phyloP scores from a whole-genome alignment of 2,888 invertebrate species.

The Mactromeris polynyma region DNA sequence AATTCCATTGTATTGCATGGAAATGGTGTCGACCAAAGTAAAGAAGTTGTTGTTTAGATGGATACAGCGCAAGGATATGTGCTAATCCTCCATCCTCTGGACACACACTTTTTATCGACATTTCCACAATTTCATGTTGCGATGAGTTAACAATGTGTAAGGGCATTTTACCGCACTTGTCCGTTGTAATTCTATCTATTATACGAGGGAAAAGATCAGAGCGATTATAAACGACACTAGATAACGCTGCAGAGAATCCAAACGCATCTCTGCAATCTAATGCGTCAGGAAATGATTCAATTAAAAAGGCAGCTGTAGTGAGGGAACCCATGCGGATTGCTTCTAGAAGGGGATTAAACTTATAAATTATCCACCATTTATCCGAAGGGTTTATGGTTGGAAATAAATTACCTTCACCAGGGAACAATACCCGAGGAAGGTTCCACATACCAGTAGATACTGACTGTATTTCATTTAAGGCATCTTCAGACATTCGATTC shows the following conservation, averaged over 20 bases:
- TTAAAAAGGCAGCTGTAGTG: background rate
- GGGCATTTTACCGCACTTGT: conserved; percentile 14
- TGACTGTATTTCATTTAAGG: background rate
- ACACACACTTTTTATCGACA: background rate
- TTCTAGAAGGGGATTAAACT: background rate
- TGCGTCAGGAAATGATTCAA: background rate
- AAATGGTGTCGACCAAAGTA: background rate
- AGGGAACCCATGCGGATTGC: conserved; percentile 19
- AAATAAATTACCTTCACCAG: background rate
- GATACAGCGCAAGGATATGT: conserved; percentile 14
- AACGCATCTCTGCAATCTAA: conserved; percentile 17
- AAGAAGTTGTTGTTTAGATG: background rate
- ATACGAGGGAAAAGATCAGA: conserved; percentile 17
- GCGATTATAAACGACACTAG: background rate
- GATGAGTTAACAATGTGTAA: background rate
- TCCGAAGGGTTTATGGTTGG: background rate
- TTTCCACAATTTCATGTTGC: background rate
- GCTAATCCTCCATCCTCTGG: conserved; percentile 1
- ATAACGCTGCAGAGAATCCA: conserved; percentile 18
- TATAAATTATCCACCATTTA: conserved; percentile 25
- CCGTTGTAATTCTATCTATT: background rate
- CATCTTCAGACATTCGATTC: background rate
- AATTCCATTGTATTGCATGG: conserved; percentile 10
- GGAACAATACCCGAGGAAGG: no score
- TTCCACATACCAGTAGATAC: no score